Evolutionary conservation across 2,888 invertebrate genomes (phyloP).

Genomic region (Stenoptilia bipunctidactyla): DNA sequence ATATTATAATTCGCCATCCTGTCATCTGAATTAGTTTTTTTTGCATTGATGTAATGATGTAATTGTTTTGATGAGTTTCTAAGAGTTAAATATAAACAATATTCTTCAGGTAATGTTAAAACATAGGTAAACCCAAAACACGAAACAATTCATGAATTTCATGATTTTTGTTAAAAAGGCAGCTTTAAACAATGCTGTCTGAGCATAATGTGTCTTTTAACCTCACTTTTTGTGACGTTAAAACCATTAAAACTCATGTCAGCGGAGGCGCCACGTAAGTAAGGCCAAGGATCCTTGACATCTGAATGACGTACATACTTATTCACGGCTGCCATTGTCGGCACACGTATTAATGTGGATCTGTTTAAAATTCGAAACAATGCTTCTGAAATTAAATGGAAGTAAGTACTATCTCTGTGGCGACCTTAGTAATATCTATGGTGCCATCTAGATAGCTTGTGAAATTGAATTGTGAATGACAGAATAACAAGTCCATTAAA

Average conservation of each 20-base stretch:
- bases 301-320: slow-evolving; percentile 3
- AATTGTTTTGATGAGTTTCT: too few relatives aligned
- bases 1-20: too few relatives aligned
- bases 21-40: too few relatives aligned
- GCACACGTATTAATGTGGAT: not conserved
- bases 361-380: not conserved
- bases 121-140: too few relatives aligned
- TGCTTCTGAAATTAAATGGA: not conserved
- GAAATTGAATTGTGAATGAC: not conserved
- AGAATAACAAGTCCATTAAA: not conserved
- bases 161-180: too few relatives aligned
- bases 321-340: not conserved
- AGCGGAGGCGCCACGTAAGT: slow-evolving; percentile 14
- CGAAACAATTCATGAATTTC: too few relatives aligned
- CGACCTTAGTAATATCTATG: not conserved
- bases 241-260: slow-evolving; percentile 10
- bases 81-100: too few relatives aligned
- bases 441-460: not conserved
- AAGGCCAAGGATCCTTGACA: slow-evolving; percentile 15
- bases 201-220: not conserved
- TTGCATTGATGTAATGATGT: too few relatives aligned
- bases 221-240: slow-evolving; percentile 12
- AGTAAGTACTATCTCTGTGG: not conserved
- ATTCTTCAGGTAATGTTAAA: too few relatives aligned
- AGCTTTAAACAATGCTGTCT: too few relatives aligned